Conservation (phyloP, 2,888 invertebrate species). For the Rhingia campestris region DNA sequence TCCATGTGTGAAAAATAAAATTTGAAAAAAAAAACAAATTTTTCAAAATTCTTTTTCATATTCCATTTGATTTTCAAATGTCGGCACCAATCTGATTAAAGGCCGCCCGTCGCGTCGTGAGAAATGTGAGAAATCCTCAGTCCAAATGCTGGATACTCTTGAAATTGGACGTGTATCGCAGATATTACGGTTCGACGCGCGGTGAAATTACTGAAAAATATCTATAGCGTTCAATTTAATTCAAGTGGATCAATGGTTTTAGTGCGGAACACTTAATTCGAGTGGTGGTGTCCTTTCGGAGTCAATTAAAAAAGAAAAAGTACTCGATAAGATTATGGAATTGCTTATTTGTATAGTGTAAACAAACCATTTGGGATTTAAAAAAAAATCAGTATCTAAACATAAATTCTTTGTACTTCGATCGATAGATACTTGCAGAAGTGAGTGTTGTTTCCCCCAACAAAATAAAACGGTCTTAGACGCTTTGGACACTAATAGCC, state of each 20-base stretch:
- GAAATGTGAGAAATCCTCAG: constrained; percentile 30
- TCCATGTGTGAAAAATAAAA: neutral
- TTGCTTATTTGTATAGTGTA: constrained; percentile 27
- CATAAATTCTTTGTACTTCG: neutral
- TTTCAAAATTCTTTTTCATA: constrained; percentile 32
- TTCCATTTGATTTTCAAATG: constrained; percentile 52
- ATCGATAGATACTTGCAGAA: constrained; percentile 23
- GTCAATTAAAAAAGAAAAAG: neutral
- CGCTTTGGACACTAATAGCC: neutral
- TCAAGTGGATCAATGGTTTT: constrained; percentile 38
- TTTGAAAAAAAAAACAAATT: constrained; percentile 12
- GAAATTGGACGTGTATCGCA: constrained; percentile 43
- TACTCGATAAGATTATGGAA: constrained; percentile 14
- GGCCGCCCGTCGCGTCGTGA: constrained; percentile 5
- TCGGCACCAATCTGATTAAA: constrained; percentile 41
- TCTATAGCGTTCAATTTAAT: neutral
- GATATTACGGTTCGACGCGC: constrained; percentile 1
- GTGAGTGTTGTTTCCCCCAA: constrained; percentile 13
- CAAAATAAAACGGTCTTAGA: too few relatives aligned
- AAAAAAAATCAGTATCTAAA: neutral
- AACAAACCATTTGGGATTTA: constrained; percentile 12
- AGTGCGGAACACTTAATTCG: constrained; percentile 7
- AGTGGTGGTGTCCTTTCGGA: neutral
- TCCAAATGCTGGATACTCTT: constrained; percentile 55
- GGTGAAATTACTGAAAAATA: neutral